These are phyloP conservation scores for Cynaeus angustus DNA, from an alignment of 2,888 invertebrate species.

Conservation along the genomic window DNA sequence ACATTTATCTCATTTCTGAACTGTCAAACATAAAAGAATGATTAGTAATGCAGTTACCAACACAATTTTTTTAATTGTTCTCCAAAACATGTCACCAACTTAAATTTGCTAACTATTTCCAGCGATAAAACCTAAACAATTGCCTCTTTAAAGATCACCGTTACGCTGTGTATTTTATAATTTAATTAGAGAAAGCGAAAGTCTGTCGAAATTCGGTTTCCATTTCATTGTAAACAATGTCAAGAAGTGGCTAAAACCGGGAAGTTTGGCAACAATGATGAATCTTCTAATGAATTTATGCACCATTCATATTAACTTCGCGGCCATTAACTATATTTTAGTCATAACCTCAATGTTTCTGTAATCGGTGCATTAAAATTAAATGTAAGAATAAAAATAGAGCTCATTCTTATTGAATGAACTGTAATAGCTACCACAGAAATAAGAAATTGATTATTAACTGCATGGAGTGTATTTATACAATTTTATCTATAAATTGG, in stretches of 20 bases:
- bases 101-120: background rate
- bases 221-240: slow-evolving; percentile 27
- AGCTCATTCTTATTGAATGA: background rate
- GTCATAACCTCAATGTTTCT: too few species aligned
- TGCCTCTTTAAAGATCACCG: slow-evolving; percentile 18
- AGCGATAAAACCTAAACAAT: background rate
- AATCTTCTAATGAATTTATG: background rate
- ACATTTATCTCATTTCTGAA: too few species aligned
- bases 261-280: slow-evolving; percentile 19
- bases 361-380: background rate
- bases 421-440: background rate
- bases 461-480: background rate
- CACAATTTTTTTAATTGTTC: too few species aligned
- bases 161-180: slow-evolving; percentile 21
- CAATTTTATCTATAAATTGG: too few species aligned
- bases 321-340: background rate
- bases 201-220: slow-evolving; percentile 24
- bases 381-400: background rate
- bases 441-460: background rate
- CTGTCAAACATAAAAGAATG: too few species aligned
- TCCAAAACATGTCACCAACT: background rate
- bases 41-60: too few species aligned
- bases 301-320: background rate
- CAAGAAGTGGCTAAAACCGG: slow-evolving; percentile 21
- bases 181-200: slow-evolving; percentile 42